Evolutionary conservation across 2,113 vertebrate species (phyloP), one percentile per base, ranked within the genome.

Genomic region (Girardinichthys multiradiatus): DNA sequence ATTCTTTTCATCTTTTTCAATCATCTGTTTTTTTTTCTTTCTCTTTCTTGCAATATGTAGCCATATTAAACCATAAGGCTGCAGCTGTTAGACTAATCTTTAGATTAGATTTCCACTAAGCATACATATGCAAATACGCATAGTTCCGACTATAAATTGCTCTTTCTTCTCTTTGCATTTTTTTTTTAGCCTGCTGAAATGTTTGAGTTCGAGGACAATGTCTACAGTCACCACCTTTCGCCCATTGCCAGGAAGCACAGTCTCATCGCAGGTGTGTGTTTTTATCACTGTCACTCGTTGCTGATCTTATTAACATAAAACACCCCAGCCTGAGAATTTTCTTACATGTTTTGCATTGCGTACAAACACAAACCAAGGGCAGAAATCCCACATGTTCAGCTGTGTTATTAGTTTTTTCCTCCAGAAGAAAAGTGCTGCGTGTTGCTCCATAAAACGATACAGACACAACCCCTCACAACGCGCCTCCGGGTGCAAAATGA

Each of bases 221-320:
- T 99, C 78, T 99, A 99, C 84, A 95, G 95, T 85, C 98, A 99
- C 89, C 97, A 99, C 79, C 95, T 98, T 94, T 99, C 97, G 84
- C 95, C 97, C 72, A 76, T 97, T 42, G 96, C 97, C 83, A 96
- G 94, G 80, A 97, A 96, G 64, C 97, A 99, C 90, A 97, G 95
- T 88, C 95, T 99, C 77, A 92, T 99, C 89, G 98, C 97, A 96
- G 97, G 97, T 99, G 86, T 67, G 94, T 81, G n/a, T 35, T 73
- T 29, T 11, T n/a, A n/a, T n/a, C 29, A 3, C 4, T 24, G 28
- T 17, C 21, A 31, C 10, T 57, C 70, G 71, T 73, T 57, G 9
- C 15, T 70, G 31, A 67, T 64, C 12, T 68, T 6, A 42, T 26
- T 68, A n/a, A 35, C 0, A 3, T 12, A 24, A n/a, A 64, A 66